phyloP scores from a whole-genome alignment of 1,140 invertebrate genomes.

The Heliconius melpomene region DNA sequence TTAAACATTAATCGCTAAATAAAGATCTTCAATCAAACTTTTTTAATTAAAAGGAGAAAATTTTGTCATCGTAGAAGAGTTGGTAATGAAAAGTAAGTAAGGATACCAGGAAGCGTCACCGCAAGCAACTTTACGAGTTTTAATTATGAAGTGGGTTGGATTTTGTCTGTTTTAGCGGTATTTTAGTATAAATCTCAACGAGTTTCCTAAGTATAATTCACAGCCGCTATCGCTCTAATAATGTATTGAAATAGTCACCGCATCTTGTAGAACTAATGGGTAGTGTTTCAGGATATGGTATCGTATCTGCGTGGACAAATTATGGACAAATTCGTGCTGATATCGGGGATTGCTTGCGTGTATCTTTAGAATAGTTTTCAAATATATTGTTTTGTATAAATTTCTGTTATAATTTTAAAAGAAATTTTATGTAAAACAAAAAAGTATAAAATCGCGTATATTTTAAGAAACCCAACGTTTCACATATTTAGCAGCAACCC shows the following conservation, averaged over 20 bases:
- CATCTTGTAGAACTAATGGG: constrained; percentile 8
- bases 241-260: constrained; percentile 3
- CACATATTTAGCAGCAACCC: too few species aligned
- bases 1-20: constrained; percentile 11
- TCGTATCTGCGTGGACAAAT: constrained; percentile 12
- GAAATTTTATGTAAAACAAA: too few species aligned
- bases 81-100: constrained; percentile 20
- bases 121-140: constrained; percentile 20
- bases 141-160: constrained; percentile 6
- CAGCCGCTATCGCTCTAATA: not conserved
- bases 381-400: not conserved
- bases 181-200: not conserved
- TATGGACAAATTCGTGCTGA: constrained; percentile 11
- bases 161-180: not conserved
- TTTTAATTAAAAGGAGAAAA: constrained; percentile 27
- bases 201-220: not conserved
- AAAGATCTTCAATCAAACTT: constrained; percentile 22
- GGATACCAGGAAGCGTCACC: constrained; percentile 14
- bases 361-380: not conserved
- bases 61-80: constrained; percentile 23
- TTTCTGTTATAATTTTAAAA: too few species aligned
- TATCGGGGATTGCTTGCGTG: not conserved
- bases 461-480: too few species aligned
- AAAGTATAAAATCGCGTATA: too few species aligned
- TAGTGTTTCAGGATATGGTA: not conserved